phyloP scores from a whole-genome alignment of 2,113 vertebrate species.

The Pyrgilauda ruficollis region DNA sequence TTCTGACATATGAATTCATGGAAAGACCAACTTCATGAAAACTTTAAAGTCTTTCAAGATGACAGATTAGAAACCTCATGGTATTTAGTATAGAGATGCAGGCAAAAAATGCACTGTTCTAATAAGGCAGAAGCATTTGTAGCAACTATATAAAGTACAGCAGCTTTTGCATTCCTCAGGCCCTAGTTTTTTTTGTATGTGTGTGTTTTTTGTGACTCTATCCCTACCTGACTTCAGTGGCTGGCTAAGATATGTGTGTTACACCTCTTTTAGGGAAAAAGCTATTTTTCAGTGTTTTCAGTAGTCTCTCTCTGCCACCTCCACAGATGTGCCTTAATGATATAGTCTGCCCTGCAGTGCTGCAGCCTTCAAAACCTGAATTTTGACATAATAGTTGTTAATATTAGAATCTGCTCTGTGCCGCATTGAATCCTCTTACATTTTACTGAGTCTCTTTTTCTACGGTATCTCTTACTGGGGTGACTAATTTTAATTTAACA shows the following conservation, averaged over 20 bases:
- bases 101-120: not conserved
- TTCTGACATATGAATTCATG: not conserved
- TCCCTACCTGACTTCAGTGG: not conserved
- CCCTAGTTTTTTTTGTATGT: too few relatives aligned
- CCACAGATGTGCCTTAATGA: not conserved
- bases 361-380: not conserved
- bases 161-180: not conserved
- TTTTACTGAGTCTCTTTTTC: not conserved
- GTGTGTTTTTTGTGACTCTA: not conserved
- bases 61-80: not conserved
- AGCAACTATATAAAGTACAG: not conserved
- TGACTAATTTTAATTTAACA: conserved; percentile 15
- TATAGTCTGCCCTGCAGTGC: not conserved
- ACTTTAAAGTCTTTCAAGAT: not conserved
- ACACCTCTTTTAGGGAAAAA: not conserved
- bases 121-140: not conserved
- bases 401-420: not conserved
- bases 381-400: not conserved
- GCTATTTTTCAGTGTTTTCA: not conserved
- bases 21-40: not conserved
- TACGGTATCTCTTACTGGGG: not conserved
- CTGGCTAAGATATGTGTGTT: not conserved
- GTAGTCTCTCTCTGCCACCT: not conserved
- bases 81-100: not conserved
- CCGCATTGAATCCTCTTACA: not conserved